Percentiles rank a stretch among this genome's conserved stretches.
These are phyloP conservation scores for Diabrotica undecimpunctata DNA, from an alignment of 1,140 invertebrate species.

Conservation along the genomic window DNA sequence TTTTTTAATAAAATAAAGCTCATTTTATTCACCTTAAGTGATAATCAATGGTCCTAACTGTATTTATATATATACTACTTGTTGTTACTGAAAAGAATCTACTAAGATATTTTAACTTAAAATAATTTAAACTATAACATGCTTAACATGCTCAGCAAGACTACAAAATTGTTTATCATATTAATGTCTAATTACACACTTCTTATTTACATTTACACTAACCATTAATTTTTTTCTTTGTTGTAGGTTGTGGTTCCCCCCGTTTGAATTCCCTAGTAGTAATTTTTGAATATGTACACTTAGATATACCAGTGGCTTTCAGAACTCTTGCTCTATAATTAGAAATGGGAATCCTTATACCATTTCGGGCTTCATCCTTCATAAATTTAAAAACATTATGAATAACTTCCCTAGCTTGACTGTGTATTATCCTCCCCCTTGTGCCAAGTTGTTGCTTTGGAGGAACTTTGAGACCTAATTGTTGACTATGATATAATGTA, in stretches of 20 bases:
- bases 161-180: too few relatives aligned
- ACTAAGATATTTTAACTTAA: too few relatives aligned
- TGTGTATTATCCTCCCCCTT: constrained; percentile 18
- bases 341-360: constrained; percentile 18
- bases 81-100: not conserved
- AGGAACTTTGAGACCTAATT: constrained; percentile 12
- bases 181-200: too few relatives aligned
- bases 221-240: constrained; percentile 3
- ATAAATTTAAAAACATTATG: constrained; percentile 23
- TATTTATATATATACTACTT: not conserved
- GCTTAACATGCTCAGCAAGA: too few relatives aligned
- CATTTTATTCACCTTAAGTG: too few relatives aligned
- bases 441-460: constrained; percentile 8
- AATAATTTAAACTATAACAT: too few relatives aligned
- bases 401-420: constrained; percentile 22
- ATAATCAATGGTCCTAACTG: too few relatives aligned
- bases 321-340: constrained; percentile 24
- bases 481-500: constrained; percentile 11
- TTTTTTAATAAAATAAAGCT: too few relatives aligned
- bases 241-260: constrained; percentile 9
- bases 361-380: constrained; percentile 22
- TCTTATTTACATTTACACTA: too few relatives aligned
- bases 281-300: constrained; percentile 20
- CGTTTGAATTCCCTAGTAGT: constrained; percentile 9
- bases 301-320: constrained; percentile 19